Evolutionary conservation across 1,140 invertebrate genomes (phyloP), one percentile per base, ranked within the genome.

Genomic region (Lamellibrachia luymesi): DNA sequence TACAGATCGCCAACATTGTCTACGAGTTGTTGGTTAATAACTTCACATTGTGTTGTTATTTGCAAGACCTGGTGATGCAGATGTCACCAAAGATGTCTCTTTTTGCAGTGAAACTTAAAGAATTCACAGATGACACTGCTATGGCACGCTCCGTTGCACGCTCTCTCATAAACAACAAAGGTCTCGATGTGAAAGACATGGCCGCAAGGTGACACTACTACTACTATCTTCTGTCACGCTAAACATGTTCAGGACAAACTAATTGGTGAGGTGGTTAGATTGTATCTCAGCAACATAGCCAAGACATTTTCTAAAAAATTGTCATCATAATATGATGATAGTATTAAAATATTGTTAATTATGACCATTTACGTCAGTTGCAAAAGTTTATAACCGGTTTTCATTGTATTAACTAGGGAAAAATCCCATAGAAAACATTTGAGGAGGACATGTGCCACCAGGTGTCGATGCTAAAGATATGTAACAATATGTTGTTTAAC

Each of bases 61-160:
- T 38, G 38, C 38, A 38, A 38, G 38, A 38, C 38, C 38, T 38
- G 38, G 38, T 38, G 38, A 38, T 38, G 38, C 38, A 38, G 38
- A 38, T 38, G 38, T 38, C 38, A 38, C 38, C 38, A 38, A 38
- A 38, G 1, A 38, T 38, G 38, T 38, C 38, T 38, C 38, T 38
- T 38, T 38, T 38, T 38, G 38, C 38, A 38, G 38, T 38, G 38
- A 38, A 38, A 38, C 38, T 38, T 38, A 38, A 38, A 38, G 38
- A 96, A 51, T 98, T 97, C 95, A 98, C 98, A 52, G 98, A 98
- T 97, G 98, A 98, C 95, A 98, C 98, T 25, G 97, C 97, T 49
- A 98, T 98, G 98, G 97, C 97, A 25, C 97, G 97, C 95, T 97
- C 97, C 90, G 95, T 98, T 90, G 97, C 97, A 5, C 95, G 97